These are phyloP conservation scores for Drosophila pachea DNA, from an alignment of 1,140 invertebrate species.

Conservation along the genomic window DNA sequence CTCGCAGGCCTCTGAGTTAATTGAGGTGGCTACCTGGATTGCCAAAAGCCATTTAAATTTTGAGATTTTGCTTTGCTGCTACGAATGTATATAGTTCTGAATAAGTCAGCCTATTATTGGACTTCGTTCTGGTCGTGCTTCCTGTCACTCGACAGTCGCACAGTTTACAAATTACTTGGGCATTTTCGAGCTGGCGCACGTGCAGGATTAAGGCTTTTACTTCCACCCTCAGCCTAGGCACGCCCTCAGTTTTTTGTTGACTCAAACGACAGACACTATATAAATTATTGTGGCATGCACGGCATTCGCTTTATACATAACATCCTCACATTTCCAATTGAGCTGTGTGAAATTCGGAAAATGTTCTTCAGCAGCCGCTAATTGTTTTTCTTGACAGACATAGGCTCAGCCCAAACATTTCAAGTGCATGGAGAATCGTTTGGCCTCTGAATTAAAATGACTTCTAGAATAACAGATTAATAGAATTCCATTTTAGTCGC, in stretches of 20 bases:
- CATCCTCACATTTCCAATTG: conserved; percentile 12
- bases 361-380: conserved; percentile 13
- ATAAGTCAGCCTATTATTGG: no score
- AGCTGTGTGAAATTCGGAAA: conserved; percentile 6
- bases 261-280: conserved; percentile 18
- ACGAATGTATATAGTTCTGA: not conserved
- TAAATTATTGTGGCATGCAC: conserved; percentile 10
- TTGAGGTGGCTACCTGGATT: conserved; percentile 34
- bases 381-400: conserved; percentile 53
- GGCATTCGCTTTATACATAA: conserved; percentile 13
- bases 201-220: conserved; percentile 20
- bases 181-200: conserved; percentile 22
- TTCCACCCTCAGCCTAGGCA: conserved; percentile 6
- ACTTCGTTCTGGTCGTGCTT: not conserved
- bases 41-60: conserved; percentile 21
- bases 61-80: not conserved
- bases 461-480: not conserved
- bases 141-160: conserved; percentile 11
- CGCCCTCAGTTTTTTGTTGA: not conserved
- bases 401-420: conserved; percentile 34
- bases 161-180: conserved; percentile 37
- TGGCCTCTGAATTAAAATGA: conserved; percentile 6
- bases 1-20: not conserved
- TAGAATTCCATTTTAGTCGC: not conserved
- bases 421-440: conserved; percentile 18